Evolutionary conservation across 1,140 invertebrate genomes (phyloP).

Genomic region (Polyergus mexicanus): DNA sequence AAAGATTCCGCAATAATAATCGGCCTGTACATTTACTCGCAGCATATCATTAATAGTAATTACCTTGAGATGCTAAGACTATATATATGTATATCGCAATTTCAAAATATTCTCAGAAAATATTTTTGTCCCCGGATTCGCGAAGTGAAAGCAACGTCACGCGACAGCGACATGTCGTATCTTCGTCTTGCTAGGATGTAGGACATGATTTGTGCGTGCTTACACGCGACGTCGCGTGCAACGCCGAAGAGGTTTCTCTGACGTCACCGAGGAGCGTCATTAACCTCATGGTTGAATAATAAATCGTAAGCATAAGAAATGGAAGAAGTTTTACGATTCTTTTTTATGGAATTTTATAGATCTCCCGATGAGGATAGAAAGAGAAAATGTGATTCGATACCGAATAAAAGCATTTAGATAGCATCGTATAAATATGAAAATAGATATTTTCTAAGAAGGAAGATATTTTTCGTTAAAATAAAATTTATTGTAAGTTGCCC

Average conservation of each 20-base stretch:
- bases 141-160: constrained; percentile 46
- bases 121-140: constrained; percentile 25
- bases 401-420: not conserved
- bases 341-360: not conserved
- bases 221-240: constrained; percentile 76
- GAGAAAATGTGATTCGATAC: not conserved
- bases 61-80: not conserved
- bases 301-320: constrained; percentile 30
- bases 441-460: not conserved
- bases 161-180: constrained; percentile 54
- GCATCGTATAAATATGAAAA: not conserved
- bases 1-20: constrained; percentile 16
- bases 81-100: constrained; percentile 18
- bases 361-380: not conserved
- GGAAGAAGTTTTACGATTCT: not conserved
- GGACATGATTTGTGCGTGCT: constrained; percentile 50
- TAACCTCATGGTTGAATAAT: constrained; percentile 66
- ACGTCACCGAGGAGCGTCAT: constrained; percentile 72
- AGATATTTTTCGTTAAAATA: not conserved
- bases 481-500: not conserved
- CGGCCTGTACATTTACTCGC: constrained; percentile 16
- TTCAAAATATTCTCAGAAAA: constrained; percentile 51
- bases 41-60: constrained; percentile 50
- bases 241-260: constrained; percentile 60
- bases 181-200: constrained; percentile 67